Evolutionary conservation across 2,797 vertebrate genomes (phyloP), one percentile per base, ranked within the genome.

Genomic region (Poeciliopsis paucimaculata): DNA sequence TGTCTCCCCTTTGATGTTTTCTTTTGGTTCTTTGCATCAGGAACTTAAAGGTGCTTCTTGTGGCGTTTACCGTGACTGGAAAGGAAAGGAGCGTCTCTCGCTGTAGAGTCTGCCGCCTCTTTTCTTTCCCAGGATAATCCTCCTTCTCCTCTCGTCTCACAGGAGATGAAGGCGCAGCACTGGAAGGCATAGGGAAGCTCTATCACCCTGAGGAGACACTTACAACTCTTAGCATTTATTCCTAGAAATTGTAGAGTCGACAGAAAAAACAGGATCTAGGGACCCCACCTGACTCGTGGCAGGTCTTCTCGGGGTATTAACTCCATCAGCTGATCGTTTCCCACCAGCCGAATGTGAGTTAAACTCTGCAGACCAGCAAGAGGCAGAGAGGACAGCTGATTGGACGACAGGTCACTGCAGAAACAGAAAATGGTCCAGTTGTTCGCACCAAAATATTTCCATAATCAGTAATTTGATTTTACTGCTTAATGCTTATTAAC

Each of bases 181-280:
- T 99, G 98, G 84, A 99, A 99, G 77, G 98, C 96, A 62, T 97
- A 98, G 1, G 98, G 97, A 92, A 99, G 96, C 95, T 99, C 98
- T 94, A 98, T 96, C 82, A 98, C 92, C 92, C 97, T 98, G 93
- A 23, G 77, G 31, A 90, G n/a, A 84, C 66, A 80, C 72, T 74
- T 70, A 70, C 49, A 55, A 26, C 15, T 47, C 31, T n/a, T 15
- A 71, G 41, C 41, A 71, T 71, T 70, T n/a, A 71, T 45, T 71
- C 11, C 26, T 71, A 43, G 36, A 13, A n/a, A 26, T 13, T 70
- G 10, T 12, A 43, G 66, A 13, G 6, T 71, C 7, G 23, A 43
- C 39, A 43, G 5, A 26, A n/a, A 68, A 43, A 70, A 1, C 31
- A 66, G 18, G 11, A 39, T 39, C 34, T 36, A 31, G 5, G 10